Evolutionary conservation across 2,888 invertebrate species (phyloP).

Genomic region (Sympetrum striolatum): DNA sequence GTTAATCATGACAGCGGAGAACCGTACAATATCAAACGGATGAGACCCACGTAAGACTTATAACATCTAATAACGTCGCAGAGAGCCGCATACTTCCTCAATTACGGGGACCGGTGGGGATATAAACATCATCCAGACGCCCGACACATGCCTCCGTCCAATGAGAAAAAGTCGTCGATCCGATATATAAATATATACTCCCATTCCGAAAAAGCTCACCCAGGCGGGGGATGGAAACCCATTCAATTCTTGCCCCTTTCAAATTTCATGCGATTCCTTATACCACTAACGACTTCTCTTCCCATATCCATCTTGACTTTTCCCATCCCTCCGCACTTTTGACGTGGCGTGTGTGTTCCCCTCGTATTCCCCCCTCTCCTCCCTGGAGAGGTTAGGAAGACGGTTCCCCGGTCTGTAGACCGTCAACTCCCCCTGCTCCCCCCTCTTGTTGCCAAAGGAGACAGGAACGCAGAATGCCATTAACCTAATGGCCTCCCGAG

Average conservation of each 20-base stretch:
- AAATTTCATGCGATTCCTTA: slow-evolving; percentile 26
- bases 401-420: neutral
- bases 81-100: neutral
- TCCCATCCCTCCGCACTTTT: neutral
- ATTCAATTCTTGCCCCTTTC: slow-evolving; percentile 17
- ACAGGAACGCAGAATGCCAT: slow-evolving; percentile 38
- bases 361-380: neutral
- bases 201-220: neutral
- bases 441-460: slow-evolving; percentile 2
- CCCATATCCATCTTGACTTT: slow-evolving; percentile 22
- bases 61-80: neutral
- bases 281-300: slow-evolving; percentile 15
- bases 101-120: neutral
- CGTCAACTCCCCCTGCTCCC: neutral
- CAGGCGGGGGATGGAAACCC: neutral
- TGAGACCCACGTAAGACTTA: neutral
- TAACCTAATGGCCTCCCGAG: slow-evolving; percentile 42
- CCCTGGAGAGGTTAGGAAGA: neutral
- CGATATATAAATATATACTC: neutral
- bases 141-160: neutral
- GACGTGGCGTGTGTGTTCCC: neutral
- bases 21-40: neutral
- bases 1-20: neutral
- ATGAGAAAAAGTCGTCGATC: neutral
- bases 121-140: neutral